Conservation (phyloP, 2,797 vertebrate species). For the Distichodus sexfasciatus region DNA sequence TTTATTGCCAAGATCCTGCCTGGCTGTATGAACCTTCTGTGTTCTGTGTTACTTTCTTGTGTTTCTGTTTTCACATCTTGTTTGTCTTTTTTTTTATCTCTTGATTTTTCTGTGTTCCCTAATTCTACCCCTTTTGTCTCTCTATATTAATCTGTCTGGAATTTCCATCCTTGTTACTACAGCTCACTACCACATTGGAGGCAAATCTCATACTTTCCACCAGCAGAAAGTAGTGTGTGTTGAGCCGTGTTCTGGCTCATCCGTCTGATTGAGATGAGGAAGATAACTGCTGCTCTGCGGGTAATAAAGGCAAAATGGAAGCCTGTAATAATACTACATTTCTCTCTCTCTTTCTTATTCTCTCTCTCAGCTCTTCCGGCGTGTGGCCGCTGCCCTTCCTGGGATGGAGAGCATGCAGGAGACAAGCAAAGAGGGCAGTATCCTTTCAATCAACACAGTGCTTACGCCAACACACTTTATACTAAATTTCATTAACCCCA, state of each 20-base stretch:
- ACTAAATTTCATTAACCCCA: background rate
- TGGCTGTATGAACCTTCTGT: too few relatives aligned
- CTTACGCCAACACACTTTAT: background rate
- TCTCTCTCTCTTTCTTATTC: slow-evolving; percentile 1
- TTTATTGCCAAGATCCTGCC: too few relatives aligned
- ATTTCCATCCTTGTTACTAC: too few relatives aligned
- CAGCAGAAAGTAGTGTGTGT: background rate
- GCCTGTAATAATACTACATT: background rate
- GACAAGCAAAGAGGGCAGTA: slow-evolving; percentile 93
- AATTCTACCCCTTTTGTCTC: too few relatives aligned
- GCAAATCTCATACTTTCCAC: too few relatives aligned
- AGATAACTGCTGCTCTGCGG: background rate
- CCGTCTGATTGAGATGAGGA: background rate
- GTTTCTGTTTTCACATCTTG: too few relatives aligned
- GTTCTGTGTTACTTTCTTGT: too few relatives aligned
- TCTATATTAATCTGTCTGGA: too few relatives aligned
- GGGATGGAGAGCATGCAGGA: slow-evolving; percentile 93
- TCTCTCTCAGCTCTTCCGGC: slow-evolving; percentile 81
- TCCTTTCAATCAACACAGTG: slow-evolving; percentile 74
- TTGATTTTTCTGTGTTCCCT: too few relatives aligned
- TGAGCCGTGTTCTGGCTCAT: background rate
- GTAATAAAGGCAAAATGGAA: background rate
- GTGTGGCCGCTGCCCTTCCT: slow-evolving; percentile 88
- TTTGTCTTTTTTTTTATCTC: too few relatives aligned
- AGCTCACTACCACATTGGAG: too few relatives aligned